Evolutionary conservation across 2,888 invertebrate genomes (phyloP), one percentile per base, ranked within the genome.

Genomic region (Chrysina gloriosa): DNA sequence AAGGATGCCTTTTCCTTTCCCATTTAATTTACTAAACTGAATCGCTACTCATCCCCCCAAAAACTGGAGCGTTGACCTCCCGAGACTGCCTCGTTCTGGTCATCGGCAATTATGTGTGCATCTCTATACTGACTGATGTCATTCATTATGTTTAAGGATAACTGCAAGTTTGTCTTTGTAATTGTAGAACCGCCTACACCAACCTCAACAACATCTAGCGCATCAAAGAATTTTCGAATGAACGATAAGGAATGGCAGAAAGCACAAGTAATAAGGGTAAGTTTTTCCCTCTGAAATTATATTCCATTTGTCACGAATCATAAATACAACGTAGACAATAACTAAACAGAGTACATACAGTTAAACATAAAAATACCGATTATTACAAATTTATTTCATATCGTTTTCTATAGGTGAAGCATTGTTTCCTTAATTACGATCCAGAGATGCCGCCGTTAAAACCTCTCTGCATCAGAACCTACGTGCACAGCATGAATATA

Each of bases 361-460:
- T 3, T 4, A 7, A 7, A 4, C 7, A 29, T 29, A 29, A 7
- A 11, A 34, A 2, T 34, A n/a, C 11, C 34, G 11, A 52, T 54
- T 58, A 7, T 16, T n/a, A n/a, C n/a, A n/a, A n/a, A n/a, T n/a
- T n/a, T n/a, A n/a, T n/a, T n/a, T n/a, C n/a, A n/a, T n/a, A n/a
- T n/a, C n/a, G n/a, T n/a, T n/a, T n/a, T n/a, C n/a, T n/a, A n/a
- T n/a, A 64, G 64, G 64, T 64, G 16, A 64, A 36, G 27, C 31
- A 7, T 19, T 50, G 34, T 11, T 64, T 64, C 11, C 3, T 27
- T 11, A 7, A 45, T 4, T 45, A n/a, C 4, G 61, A 61, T 9
- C 50, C 64, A 27, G 64, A 48, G 19, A 64, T 64, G 50, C 61
- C 61, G 14, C 50, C 50, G 2, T 11, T 64, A 9, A 64, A 64